Evolutionary conservation across 2,888 invertebrate species (phyloP).

Genomic region (Drosophila falleni): DNA sequence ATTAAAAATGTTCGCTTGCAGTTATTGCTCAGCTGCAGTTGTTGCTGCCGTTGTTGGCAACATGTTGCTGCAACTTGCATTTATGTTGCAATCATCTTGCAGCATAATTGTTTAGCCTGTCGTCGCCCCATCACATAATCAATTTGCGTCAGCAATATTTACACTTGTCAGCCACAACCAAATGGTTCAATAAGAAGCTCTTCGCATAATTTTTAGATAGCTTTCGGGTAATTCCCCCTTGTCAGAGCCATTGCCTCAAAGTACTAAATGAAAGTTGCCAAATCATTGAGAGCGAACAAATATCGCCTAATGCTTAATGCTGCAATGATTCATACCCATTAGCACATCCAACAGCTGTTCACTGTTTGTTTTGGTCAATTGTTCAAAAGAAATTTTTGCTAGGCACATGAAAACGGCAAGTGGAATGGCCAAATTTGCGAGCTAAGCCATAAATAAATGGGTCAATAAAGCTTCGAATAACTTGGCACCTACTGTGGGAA

Average conservation of each 20-base stretch:
- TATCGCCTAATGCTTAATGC: conserved; percentile 8
- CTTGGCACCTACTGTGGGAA: neutral
- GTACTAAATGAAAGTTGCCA: conserved; percentile 33
- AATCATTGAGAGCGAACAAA: conserved; percentile 44
- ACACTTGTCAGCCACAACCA: conserved; percentile 35
- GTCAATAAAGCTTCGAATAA: neutral
- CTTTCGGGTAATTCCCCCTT: conserved; percentile 46
- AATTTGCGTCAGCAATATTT: conserved; percentile 46
- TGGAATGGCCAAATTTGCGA: neutral
- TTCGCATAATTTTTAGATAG: conserved; percentile 20
- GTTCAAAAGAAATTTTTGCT: conserved; percentile 12
- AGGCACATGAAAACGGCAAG: neutral
- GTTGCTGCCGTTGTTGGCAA: conserved; percentile 45
- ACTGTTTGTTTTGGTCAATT: neutral
- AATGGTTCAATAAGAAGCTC: conserved; percentile 40
- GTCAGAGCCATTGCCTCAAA: neutral
- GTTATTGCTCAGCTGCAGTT: conserved; percentile 31
- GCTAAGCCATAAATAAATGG: conserved; percentile 14
- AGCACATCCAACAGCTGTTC: conserved; percentile 30
- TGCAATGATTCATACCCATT: conserved; percentile 45
- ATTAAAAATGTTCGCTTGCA: conserved; percentile 62
- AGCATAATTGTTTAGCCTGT: conserved; percentile 37
- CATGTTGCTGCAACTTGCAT: conserved; percentile 58
- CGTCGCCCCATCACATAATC: conserved; percentile 37
- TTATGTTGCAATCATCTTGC: conserved; percentile 54